Percentiles rank a stretch among this genome's conserved stretches.
Conservation (phyloP, 2,888 invertebrate genomes). For the Euclidia mi region DNA sequence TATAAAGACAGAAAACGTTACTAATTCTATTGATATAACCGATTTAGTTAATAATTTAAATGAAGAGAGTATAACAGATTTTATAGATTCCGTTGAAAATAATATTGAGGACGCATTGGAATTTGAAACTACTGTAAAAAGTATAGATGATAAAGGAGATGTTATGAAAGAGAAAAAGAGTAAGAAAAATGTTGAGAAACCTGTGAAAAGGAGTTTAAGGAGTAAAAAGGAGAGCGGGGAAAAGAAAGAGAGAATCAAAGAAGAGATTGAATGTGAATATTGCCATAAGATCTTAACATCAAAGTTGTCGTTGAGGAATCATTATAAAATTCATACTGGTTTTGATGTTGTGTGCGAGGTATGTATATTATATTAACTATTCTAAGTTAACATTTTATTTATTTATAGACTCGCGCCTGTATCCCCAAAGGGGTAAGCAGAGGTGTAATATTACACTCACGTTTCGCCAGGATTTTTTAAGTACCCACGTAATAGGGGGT, state of each 20-base stretch:
- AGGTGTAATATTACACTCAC: no score
- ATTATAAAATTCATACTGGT: constrained; percentile 84
- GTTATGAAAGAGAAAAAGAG: constrained; percentile 56
- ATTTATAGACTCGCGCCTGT: no score
- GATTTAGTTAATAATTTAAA: constrained; percentile 45
- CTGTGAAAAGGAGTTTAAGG: constrained; percentile 38
- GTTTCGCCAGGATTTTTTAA: no score
- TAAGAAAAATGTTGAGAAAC: constrained; percentile 53
- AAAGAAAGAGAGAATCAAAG: constrained; percentile 60
- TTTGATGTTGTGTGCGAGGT: constrained; percentile 78
- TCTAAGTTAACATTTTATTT: no score
- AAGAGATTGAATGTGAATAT: constrained; percentile 80
- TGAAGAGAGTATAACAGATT: constrained; percentile 49
- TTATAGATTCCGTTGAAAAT: constrained; percentile 66
- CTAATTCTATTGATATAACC: constrained; percentile 60
- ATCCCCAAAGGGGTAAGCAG: no score
- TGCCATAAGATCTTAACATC: constrained; percentile 83
- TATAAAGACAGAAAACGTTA: constrained; percentile 31
- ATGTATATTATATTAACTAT: constrained; percentile 17
- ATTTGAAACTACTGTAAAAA: constrained; percentile 44
- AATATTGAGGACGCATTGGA: constrained; percentile 52
- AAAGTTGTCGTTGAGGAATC: constrained; percentile 78
- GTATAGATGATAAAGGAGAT: constrained; percentile 47
- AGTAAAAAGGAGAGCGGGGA: constrained; percentile 51
- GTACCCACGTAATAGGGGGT: no score